phyloP scores from a whole-genome alignment of 2,888 invertebrate species.

The Polia nebulosa region DNA sequence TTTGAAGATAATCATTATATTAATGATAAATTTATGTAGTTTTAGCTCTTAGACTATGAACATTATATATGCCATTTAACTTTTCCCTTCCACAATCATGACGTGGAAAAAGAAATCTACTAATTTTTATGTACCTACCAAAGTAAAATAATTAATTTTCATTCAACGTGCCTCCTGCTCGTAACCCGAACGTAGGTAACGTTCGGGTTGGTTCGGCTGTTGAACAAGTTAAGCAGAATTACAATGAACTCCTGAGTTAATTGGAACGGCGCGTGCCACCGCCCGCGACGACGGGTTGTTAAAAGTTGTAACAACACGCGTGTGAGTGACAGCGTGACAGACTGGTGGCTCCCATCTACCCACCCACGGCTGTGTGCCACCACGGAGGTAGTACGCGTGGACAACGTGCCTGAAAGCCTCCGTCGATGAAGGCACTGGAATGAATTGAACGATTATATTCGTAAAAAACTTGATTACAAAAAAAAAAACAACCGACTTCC shows the following conservation, averaged over 20 bases:
- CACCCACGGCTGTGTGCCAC: background rate
- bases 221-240: conserved; percentile 3
- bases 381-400: background rate
- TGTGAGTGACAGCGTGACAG: conserved; percentile 16
- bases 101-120: no score
- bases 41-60: no score
- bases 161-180: background rate
- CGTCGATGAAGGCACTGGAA: background rate
- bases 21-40: no score
- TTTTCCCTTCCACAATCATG: background rate
- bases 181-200: background rate
- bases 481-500: no score
- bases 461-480: no score
- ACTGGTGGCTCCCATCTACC: background rate
- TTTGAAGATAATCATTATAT: no score
- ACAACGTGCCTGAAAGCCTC: background rate
- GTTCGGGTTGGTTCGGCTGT: no score
- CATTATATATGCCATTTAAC: background rate
- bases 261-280: conserved; percentile 18
- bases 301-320: conserved; percentile 23
- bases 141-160: conserved; percentile 3
- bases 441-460: no score
- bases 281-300: conserved; percentile 14
- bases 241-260: conserved; percentile 26
- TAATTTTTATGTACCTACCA: background rate